phyloP scores from a whole-genome alignment of 64 coral and sea anemone species.

The Montipora sp. region DNA sequence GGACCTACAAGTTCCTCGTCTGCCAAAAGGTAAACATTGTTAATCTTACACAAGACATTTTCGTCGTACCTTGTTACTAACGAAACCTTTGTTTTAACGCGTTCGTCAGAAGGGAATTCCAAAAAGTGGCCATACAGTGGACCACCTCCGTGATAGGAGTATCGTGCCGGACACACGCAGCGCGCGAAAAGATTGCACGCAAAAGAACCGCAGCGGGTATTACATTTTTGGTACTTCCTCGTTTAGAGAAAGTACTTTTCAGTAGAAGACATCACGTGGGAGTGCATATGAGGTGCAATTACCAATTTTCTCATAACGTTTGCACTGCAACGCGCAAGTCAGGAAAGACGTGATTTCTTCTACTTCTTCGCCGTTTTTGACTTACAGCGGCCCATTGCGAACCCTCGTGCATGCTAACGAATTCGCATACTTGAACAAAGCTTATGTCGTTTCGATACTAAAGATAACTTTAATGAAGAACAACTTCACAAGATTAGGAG shows the following conservation, averaged over 20 bases:
- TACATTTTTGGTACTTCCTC: not conserved
- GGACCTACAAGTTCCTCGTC: not conserved
- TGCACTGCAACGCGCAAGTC: no score
- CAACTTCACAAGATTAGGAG: not conserved
- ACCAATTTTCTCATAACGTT: no score
- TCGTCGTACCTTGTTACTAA: not conserved
- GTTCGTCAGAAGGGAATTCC: not conserved
- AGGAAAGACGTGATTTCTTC: no score
- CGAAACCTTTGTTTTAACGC: not conserved
- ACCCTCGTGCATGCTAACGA: no score
- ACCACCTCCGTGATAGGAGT: not conserved
- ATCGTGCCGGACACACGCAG: no score
- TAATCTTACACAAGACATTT: not conserved
- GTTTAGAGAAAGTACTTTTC: not conserved
- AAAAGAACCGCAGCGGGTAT: not conserved
- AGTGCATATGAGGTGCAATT: not conserved
- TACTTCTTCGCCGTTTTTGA: no score
- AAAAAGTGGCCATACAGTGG: not conserved
- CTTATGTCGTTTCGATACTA: no score
- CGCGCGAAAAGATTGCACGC: not conserved
- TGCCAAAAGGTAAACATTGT: not conserved
- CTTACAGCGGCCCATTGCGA: no score
- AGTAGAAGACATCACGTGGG: not conserved
- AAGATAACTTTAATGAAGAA: not conserved
- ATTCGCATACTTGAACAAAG: not conserved